These are phyloP conservation scores for Sylvilagus floridanus DNA, from an alignment of 2,797 vertebrate genomes.

Conservation along the genomic window DNA sequence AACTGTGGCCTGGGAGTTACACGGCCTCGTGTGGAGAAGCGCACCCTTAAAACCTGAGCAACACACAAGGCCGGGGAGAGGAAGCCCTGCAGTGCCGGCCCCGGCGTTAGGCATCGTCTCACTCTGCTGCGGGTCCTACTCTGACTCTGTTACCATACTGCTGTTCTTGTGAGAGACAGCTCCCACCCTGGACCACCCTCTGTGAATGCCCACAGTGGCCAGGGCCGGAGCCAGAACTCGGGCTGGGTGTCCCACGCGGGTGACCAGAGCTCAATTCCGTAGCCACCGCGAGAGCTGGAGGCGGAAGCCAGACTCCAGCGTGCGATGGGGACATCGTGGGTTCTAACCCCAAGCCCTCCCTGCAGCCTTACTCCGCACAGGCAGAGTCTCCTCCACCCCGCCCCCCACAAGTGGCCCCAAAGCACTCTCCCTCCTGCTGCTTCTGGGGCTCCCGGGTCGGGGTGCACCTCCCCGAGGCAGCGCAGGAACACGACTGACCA, in stretches of 20 bases:
- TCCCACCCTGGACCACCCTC: too few species aligned
- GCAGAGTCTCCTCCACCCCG: not conserved
- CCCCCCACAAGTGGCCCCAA: not conserved
- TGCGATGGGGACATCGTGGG: too few species aligned
- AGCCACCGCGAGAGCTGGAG: too few species aligned
- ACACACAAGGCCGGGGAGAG: not conserved
- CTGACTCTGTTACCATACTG: not conserved
- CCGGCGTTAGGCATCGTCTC: not conserved
- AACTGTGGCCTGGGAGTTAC: not conserved
- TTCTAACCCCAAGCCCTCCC: too few species aligned
- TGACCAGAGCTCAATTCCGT: too few species aligned
- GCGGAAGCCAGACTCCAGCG: too few species aligned
- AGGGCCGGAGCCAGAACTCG: too few species aligned
- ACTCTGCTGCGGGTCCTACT: not conserved
- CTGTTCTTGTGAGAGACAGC: too few species aligned
- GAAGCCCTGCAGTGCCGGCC: rapidly evolving
- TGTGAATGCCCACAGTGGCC: too few species aligned
- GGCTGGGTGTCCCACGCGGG: too few species aligned
- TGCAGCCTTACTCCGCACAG: not conserved
- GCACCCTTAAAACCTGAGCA: not conserved
- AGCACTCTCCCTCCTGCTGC: not conserved
- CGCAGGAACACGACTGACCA: too few species aligned
- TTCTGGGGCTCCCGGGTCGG: not conserved
- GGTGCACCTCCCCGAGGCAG: rapidly evolving
- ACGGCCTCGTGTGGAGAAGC: not conserved